Evolutionary conservation across 2,113 vertebrate species (phyloP).

Genomic region (Delphinapterus leucas): DNA sequence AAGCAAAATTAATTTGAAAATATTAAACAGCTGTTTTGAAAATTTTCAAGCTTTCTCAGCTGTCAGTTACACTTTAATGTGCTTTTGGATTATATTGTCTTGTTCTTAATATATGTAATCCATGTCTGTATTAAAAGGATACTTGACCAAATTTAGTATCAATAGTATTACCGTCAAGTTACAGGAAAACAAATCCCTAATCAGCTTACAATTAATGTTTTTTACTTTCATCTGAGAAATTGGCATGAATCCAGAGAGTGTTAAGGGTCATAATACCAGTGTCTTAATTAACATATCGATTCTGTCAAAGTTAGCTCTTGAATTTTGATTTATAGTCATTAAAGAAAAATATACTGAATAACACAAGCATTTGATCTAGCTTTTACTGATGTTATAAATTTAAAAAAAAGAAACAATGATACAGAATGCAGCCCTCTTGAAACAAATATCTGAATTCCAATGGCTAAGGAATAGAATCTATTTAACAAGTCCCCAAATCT

Average conservation of each 20-base stretch:
- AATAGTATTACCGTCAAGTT: constrained; percentile 56
- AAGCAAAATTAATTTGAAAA: constrained; percentile 57
- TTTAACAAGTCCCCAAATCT: constrained; percentile 47
- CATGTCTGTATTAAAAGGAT: constrained; percentile 71
- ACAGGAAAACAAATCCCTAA: constrained; percentile 63
- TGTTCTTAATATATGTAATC: constrained; percentile 69
- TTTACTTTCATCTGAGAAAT: constrained; percentile 51
- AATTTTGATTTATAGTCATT: constrained; percentile 56
- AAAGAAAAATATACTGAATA: constrained; percentile 57
- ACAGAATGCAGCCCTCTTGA: neutral
- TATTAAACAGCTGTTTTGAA: constrained; percentile 58
- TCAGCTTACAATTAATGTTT: constrained; percentile 67
- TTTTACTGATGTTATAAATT: neutral
- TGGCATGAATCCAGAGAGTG: constrained; percentile 43
- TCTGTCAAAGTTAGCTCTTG: constrained; percentile 18
- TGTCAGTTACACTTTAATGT: constrained; percentile 63
- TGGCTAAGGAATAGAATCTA: neutral
- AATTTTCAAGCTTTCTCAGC: constrained; percentile 59
- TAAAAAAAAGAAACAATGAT: neutral
- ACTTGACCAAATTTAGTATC: constrained; percentile 70
- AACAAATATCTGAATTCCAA: neutral
- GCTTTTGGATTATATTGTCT: constrained; percentile 70
- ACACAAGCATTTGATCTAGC: neutral
- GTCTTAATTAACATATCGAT: constrained; percentile 59
- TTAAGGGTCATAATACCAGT: constrained; percentile 47